These are phyloP conservation scores for Epicampocera succincta DNA, from an alignment of 2,888 invertebrate genomes.

Conservation along the genomic window DNA sequence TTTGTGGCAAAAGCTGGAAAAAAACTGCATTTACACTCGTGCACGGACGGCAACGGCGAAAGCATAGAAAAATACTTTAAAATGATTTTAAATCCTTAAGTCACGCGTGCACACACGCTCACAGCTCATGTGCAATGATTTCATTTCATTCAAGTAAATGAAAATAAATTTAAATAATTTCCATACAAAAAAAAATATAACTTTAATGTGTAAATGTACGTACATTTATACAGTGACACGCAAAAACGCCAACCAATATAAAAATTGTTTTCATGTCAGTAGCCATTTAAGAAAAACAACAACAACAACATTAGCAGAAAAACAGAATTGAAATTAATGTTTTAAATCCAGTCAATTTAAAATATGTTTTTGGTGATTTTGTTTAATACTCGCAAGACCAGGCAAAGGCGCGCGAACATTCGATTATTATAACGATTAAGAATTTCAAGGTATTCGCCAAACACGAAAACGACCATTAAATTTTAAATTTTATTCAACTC, in stretches of 20 bases:
- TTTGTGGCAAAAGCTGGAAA: neutral
- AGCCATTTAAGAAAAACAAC: neutral
- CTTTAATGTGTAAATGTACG: neutral
- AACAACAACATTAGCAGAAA: neutral
- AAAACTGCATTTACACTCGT: neutral
- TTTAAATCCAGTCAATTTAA: slow-evolving; percentile 30
- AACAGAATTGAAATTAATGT: neutral
- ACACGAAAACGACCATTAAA: too few species aligned
- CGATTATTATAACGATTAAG: too few species aligned
- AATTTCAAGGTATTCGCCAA: neutral
- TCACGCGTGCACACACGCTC: slow-evolving; percentile 2
- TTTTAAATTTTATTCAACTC: too few species aligned
- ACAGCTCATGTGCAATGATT: slow-evolving; percentile 21
- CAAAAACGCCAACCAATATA: neutral
- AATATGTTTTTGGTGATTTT: slow-evolving; percentile 3
- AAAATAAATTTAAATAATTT: slow-evolving; percentile 25
- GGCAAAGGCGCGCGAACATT: neutral
- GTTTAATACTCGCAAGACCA: neutral
- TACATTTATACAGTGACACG: neutral
- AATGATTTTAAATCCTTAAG: slow-evolving; percentile 32
- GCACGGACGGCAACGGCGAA: neutral
- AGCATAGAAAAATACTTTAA: slow-evolving; percentile 11
- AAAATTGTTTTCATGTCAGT: slow-evolving; percentile 42
- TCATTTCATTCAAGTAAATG: neutral
- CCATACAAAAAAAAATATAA: neutral